Evolutionary conservation across 2,797 vertebrate species (phyloP).

Genomic region (Cryptoblepharus egeriae): DNA sequence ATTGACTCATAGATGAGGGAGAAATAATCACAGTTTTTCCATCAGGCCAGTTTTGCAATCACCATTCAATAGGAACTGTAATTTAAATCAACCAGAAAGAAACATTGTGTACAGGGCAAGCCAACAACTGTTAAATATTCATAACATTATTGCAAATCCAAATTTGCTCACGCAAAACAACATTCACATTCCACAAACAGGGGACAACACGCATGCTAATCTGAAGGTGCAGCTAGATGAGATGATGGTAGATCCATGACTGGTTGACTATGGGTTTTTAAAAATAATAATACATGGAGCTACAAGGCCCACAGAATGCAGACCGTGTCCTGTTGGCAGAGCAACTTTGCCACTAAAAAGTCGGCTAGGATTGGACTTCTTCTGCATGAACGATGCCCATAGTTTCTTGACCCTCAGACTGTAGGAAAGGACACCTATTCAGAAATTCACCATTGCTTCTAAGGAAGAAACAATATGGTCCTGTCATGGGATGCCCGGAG

Average conservation of each 20-base stretch:
- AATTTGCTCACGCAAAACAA: not conserved
- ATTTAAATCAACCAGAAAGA: slow-evolving; percentile 14
- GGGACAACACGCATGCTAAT: not conserved
- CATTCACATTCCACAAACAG: not conserved
- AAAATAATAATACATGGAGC: not conserved
- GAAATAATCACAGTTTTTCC: slow-evolving; percentile 22
- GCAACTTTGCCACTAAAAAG: no score
- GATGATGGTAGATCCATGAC: not conserved
- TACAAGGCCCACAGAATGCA: not conserved
- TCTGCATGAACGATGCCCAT: no score
- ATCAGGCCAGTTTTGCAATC: slow-evolving; percentile 6
- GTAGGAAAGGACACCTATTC: not conserved
- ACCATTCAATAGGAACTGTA: slow-evolving; percentile 38
- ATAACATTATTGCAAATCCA: not conserved
- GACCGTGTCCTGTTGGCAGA: no score
- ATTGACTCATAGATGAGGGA: slow-evolving; percentile 29
- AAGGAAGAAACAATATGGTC: not conserved
- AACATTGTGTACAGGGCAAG: not conserved
- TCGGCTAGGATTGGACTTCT: no score
- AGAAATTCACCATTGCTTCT: not conserved
- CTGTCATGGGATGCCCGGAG: not conserved
- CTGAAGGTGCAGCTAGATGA: accelerated
- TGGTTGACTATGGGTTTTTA: not conserved
- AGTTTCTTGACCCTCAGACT: not conserved
- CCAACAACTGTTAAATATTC: not conserved